A percentile compares a stretch with the other conserved stretches of the same genome.
Evolutionary conservation across 2,113 vertebrate genomes (phyloP).

Genomic region (Zapornia atra): DNA sequence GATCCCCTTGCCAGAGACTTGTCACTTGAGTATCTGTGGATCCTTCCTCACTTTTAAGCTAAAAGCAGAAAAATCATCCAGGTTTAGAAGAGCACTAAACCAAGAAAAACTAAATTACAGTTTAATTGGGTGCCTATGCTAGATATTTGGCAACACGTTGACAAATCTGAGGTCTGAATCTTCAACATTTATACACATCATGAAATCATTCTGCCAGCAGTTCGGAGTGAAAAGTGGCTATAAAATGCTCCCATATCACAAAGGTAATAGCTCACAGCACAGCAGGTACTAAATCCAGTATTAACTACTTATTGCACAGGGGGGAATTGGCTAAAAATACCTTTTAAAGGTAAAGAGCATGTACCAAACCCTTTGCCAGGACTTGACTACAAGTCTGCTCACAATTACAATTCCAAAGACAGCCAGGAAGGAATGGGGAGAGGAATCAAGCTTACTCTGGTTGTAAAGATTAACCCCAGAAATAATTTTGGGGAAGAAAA

Average conservation of each 20-base stretch:
- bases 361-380: background rate
- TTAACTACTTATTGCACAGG: conserved; percentile 25
- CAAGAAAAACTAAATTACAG: conserved; percentile 10
- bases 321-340: background rate
- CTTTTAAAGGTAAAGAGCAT: background rate
- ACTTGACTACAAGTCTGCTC: background rate
- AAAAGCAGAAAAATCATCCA: conserved; percentile 4
- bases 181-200: background rate
- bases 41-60: conserved; percentile 15
- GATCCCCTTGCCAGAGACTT: background rate
- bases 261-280: conserved; percentile 45
- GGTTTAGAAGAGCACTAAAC: background rate
- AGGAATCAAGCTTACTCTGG: background rate
- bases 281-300: conserved; percentile 39
- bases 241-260: conserved; percentile 32
- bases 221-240: background rate
- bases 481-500: background rate
- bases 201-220: conserved; percentile 14
- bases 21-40: background rate
- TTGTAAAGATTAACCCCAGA: background rate
- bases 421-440: background rate
- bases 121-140: conserved; percentile 26
- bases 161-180: conserved; percentile 8
- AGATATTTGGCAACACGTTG: background rate
- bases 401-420: background rate